Evolutionary conservation across 30 jellyfish, hydroid and myxozoan species (phyloP).

Genomic region (Hydra vulgaris): DNA sequence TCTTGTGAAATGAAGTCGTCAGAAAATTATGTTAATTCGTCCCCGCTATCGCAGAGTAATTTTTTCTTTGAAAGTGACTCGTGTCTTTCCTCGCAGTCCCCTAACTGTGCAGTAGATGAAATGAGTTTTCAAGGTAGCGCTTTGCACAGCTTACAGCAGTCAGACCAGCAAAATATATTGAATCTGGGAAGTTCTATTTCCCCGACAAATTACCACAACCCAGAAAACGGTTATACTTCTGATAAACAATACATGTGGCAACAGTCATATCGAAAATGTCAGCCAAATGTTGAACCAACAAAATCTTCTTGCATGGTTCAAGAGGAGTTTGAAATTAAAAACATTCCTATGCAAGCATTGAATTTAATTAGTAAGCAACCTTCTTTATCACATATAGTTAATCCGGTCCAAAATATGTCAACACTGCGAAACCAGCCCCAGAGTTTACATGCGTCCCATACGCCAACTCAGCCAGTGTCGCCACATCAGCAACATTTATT

Average conservation of each 20-base stretch:
- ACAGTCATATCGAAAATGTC: background rate
- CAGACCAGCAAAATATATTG: background rate
- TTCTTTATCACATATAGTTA: conserved; percentile 7
- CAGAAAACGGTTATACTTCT: background rate
- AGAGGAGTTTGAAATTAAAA: conserved; percentile 4
- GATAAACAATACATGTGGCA: background rate
- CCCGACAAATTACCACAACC: background rate
- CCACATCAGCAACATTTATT: background rate
- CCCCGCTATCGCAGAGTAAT: background rate
- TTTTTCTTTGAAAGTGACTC: conserved; percentile 14
- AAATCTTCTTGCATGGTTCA: conserved; percentile 17
- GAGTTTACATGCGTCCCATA: background rate
- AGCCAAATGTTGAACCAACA: background rate
- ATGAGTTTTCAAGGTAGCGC: conserved; percentile 16
- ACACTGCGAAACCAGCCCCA: background rate
- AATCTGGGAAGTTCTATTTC: background rate
- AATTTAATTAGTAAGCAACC: background rate
- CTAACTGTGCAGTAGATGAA: conserved; percentile 20
- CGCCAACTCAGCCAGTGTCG: background rate
- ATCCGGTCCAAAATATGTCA: background rate
- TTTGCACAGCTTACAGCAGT: conserved; percentile 2
- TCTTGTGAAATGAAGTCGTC: conserved; percentile 21
- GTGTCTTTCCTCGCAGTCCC: conserved; percentile 14
- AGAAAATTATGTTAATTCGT: background rate
- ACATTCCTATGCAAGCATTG: background rate